Evolutionary conservation across 1,140 invertebrate genomes (phyloP), one percentile per base, ranked within the genome.

Genomic region (Mylabris phalerata): DNA sequence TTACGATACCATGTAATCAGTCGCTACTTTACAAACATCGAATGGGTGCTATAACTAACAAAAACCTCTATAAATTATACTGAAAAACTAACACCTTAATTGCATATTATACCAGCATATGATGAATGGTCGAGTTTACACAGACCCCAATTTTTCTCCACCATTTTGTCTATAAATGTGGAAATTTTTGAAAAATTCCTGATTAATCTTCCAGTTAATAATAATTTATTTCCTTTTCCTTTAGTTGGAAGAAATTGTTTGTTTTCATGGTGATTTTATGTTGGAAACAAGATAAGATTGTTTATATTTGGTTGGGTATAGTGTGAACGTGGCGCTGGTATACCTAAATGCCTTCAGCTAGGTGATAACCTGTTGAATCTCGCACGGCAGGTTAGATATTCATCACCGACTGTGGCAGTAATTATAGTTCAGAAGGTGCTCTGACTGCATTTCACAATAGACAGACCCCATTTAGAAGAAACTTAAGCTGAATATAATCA

Each of bases 21-120:
- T 26, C 51, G 51, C 51, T 54, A 54, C 51, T 54, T 54, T 45
- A 54, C 51, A 54, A 54, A 54, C 51, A 54, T 46, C 51, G 42
- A 54, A 46, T 45, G 41, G 5, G 42, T 45, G 50, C 50, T 54
- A 54, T 54, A 54, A 54, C 51, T 59, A 50, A 55, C 49, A 58
- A 48, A 52, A 38, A 40, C 38, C 32, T 32, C 50, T 39, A 52
- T 27, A 47, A 43, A 49, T 60, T 56, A 56, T 48, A 56, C 46
- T 11, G 54, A 56, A 56, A 56, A 56, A 56, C 54, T 56, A 56
- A 56, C 54, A 56, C 54, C 47, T 56, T 56, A 56, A 56, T 56
- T 48, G 45, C 54, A 48, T 48, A 48, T 48, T 56, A 56, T 48
- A 41, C 54, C 41, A 48, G 41, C 27, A 56, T 47, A 48, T 52